Percentiles rank a stretch among this genome's conserved stretches.
Evolutionary conservation across 1,140 invertebrate species (phyloP).

Genomic region (Drosophila funebris): DNA sequence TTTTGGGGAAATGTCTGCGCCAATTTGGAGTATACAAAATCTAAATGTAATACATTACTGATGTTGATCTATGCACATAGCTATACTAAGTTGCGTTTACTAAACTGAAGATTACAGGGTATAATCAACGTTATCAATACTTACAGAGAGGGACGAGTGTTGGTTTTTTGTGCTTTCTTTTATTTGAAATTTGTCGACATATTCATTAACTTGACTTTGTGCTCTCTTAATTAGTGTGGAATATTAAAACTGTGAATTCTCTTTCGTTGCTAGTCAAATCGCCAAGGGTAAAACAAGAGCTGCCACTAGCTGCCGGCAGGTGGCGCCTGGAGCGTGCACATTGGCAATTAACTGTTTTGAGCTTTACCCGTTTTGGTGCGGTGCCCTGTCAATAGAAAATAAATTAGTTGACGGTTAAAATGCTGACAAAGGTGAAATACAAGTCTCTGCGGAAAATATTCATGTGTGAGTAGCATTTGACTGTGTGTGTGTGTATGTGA

Average conservation of each 20-base stretch:
- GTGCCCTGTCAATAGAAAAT: slow-evolving; percentile 53
- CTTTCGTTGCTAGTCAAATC: neutral
- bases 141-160: neutral
- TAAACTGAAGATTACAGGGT: neutral
- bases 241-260: slow-evolving; percentile 33
- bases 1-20: neutral
- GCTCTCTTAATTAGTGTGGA: slow-evolving; percentile 52
- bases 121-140: no score
- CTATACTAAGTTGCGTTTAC: no score
- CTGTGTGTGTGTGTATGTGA: neutral
- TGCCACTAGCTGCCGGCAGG: slow-evolving; percentile 29
- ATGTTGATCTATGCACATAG: neutral
- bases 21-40: neutral
- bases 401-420: slow-evolving; percentile 54
- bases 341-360: slow-evolving; percentile 53
- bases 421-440: slow-evolving; percentile 36
- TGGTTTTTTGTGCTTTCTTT: neutral
- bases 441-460: slow-evolving; percentile 17
- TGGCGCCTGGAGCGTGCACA: slow-evolving; percentile 49
- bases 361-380: slow-evolving; percentile 15
- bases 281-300: neutral
- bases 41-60: neutral
- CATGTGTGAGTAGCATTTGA: neutral
- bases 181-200: slow-evolving; percentile 27
- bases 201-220: slow-evolving; percentile 36